Conservation (phyloP, 2,113 vertebrate species). For the Tychaedon coryphoeus region DNA sequence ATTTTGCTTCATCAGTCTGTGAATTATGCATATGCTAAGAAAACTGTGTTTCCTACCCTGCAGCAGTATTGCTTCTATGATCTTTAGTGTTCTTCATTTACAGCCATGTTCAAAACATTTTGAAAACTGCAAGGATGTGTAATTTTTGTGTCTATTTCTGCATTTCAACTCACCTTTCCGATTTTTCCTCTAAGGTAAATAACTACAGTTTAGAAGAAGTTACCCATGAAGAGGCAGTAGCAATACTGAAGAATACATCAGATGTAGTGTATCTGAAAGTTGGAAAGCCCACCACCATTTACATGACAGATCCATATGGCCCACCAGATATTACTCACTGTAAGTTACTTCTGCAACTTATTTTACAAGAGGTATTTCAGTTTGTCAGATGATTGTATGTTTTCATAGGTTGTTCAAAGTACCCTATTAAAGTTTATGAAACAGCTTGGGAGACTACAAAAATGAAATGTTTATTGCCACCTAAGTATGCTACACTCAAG, state of each 20-base stretch:
- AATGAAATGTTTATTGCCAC: neutral
- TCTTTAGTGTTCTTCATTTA: neutral
- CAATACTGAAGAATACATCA: constrained; percentile 94
- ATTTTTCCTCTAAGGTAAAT: constrained; percentile 82
- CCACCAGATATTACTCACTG: constrained; percentile 95
- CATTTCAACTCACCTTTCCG: neutral
- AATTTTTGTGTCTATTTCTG: neutral
- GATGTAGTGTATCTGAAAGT: constrained; percentile 96
- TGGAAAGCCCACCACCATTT: constrained; percentile 93
- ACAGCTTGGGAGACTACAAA: neutral
- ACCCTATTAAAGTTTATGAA: neutral
- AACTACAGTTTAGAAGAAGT: constrained; percentile 97
- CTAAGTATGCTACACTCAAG: neutral
- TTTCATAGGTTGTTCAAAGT: neutral
- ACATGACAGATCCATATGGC: constrained; percentile 94
- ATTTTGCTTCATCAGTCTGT: neutral
- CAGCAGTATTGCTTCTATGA: neutral
- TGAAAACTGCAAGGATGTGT: neutral
- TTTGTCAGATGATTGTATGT: neutral
- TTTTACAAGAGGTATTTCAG: neutral
- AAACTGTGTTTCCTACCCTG: neutral
- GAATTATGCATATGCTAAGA: neutral
- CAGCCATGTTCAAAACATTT: neutral
- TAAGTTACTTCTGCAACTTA: constrained; percentile 73
- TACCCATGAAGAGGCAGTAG: constrained; percentile 95